phyloP scores from a whole-genome alignment of 2,888 invertebrate genomes.

The Netelia fuscicornis region DNA sequence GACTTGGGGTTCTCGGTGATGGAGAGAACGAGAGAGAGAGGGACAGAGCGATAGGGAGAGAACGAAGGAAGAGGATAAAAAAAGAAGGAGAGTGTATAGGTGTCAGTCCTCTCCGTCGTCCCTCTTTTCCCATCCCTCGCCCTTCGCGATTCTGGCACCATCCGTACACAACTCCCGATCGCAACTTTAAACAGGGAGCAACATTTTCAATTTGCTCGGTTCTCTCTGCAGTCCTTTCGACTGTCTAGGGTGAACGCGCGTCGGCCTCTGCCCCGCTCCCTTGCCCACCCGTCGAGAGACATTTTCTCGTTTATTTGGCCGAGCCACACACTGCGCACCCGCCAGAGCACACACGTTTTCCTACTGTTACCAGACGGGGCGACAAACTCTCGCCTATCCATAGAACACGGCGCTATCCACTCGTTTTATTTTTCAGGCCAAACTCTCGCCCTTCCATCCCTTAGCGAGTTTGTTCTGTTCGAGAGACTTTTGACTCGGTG shows the following conservation, averaged over 20 bases:
- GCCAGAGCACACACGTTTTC: conserved; percentile 37
- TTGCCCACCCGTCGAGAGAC: conserved; percentile 29
- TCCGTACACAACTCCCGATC: conserved; percentile 67
- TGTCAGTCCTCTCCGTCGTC: conserved; percentile 66
- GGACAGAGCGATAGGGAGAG: conserved; percentile 10
- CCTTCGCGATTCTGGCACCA: conserved; percentile 21
- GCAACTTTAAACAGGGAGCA: conserved; percentile 71
- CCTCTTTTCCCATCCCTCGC: conserved; percentile 44
- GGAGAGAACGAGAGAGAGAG: conserved; percentile 49
- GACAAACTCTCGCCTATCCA: conserved; percentile 48
- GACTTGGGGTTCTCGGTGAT: conserved; percentile 33
- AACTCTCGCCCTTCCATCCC: conserved; percentile 27
- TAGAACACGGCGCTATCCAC: conserved; percentile 2
- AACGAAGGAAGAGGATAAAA: neutral
- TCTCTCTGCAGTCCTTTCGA: conserved; percentile 52
- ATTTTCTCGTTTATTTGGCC: conserved; percentile 66
- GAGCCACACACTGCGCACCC: conserved; percentile 33
- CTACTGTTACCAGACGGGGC: conserved; percentile 55
- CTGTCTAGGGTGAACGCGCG: conserved; percentile 50
- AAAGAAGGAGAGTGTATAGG: conserved; percentile 46
- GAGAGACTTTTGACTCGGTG: conserved; percentile 32
- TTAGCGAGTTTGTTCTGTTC: conserved; percentile 12
- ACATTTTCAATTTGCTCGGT: conserved; percentile 75
- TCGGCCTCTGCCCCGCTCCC: conserved; percentile 38
- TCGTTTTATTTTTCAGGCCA: conserved; percentile 56